A percentile compares a stretch with the other conserved stretches of the same genome.
Evolutionary conservation across 2,888 invertebrate species (phyloP).

Genomic region (Phengaris alcon): DNA sequence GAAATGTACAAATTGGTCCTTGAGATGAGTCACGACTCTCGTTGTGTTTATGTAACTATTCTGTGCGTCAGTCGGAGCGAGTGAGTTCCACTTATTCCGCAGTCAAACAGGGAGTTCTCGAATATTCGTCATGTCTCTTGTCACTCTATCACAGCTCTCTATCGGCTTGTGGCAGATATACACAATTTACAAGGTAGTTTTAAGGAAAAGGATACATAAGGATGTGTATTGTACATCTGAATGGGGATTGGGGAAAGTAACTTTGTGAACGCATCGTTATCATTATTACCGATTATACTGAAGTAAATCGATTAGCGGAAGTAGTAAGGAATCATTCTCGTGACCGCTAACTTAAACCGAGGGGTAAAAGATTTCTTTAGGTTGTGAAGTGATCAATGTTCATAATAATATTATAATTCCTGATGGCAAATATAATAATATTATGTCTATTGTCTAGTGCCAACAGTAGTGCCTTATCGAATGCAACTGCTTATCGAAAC

Average conservation of each 20-base stretch:
- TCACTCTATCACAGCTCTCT: constrained; percentile 23
- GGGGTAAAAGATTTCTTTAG: too few relatives aligned
- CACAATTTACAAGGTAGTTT: constrained; percentile 14
- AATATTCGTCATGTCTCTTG: constrained; percentile 27
- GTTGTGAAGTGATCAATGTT: too few relatives aligned
- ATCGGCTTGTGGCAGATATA: constrained; percentile 24
- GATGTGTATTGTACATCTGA: neutral
- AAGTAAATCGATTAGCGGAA: neutral
- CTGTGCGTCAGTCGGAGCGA: constrained; percentile 15
- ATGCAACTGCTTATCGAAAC: too few relatives aligned
- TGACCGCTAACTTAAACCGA: too few relatives aligned
- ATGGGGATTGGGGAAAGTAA: constrained; percentile 1
- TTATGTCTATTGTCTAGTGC: too few relatives aligned
- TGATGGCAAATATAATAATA: too few relatives aligned
- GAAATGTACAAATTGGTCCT: constrained; percentile 2
- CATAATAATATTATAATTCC: too few relatives aligned
- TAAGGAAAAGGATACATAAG: neutral
- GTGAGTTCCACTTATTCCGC: constrained; percentile 27
- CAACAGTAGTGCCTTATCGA: too few relatives aligned
- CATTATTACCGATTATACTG: neutral
- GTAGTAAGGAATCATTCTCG: neutral
- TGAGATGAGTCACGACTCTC: neutral
- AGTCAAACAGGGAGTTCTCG: constrained; percentile 24
- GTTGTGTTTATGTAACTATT: constrained; percentile 23
- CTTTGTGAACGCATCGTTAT: neutral